Conservation (phyloP, 2,797 vertebrate genomes). For the Nasua narica region DNA sequence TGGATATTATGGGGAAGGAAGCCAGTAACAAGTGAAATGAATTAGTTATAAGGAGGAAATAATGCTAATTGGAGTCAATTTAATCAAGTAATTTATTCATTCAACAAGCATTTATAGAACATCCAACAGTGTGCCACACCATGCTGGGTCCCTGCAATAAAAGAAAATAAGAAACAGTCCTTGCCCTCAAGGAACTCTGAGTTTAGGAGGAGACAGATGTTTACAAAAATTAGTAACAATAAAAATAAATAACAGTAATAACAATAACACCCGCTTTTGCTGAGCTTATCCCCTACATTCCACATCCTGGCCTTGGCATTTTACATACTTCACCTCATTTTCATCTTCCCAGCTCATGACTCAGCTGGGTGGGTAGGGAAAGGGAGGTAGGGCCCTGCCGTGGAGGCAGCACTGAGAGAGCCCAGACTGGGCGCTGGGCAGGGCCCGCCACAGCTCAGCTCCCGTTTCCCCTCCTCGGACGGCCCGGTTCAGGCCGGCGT, state of each 20-base stretch:
- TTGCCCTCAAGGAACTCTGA: background rate
- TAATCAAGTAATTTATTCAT: background rate
- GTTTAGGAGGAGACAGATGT: background rate
- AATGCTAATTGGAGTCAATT: background rate
- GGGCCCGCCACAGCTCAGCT: background rate
- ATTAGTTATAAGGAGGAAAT: background rate
- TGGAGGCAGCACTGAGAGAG: background rate
- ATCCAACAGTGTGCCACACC: background rate
- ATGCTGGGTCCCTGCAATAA: background rate
- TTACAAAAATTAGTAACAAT: background rate
- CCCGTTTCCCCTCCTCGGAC: background rate
- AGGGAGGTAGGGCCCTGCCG: background rate
- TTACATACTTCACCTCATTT: background rate
- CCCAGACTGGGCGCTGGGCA: background rate
- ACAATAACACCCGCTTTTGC: background rate
- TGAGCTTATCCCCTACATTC: background rate
- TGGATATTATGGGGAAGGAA: background rate
- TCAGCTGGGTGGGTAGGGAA: background rate
- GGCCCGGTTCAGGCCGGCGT: background rate
- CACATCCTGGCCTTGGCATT: background rate
- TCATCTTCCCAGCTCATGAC: background rate
- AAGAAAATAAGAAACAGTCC: background rate
- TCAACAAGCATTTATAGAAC: background rate
- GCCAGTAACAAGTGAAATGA: background rate
- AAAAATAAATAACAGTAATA: background rate